These are phyloP conservation scores for Ptychadena robeensis DNA, from an alignment of 2,797 vertebrate species.

Conservation along the genomic window DNA sequence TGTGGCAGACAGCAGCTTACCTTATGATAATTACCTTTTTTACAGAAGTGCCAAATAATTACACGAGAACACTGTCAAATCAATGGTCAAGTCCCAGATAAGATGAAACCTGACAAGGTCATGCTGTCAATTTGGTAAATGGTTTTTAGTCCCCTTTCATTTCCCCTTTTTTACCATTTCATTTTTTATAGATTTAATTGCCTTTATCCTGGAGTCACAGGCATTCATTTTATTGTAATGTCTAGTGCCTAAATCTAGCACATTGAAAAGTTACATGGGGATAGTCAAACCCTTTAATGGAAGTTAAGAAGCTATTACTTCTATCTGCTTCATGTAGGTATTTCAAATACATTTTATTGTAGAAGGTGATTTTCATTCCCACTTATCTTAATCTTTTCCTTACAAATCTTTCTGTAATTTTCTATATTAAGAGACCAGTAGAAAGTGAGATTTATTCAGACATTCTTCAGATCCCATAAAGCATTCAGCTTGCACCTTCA, in stretches of 20 bases:
- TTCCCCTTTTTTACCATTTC: constrained; percentile 29
- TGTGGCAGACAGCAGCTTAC: constrained; percentile 51
- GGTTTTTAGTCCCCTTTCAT: constrained; percentile 24
- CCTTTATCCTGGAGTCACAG: constrained; percentile 57
- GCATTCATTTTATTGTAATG: constrained; percentile 58
- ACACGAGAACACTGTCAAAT: constrained; percentile 59
- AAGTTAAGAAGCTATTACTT: constrained; percentile 58
- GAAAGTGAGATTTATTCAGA: constrained; percentile 10
- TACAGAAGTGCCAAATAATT: constrained; percentile 57
- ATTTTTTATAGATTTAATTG: constrained; percentile 61
- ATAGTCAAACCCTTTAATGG: constrained; percentile 57
- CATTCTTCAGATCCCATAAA: background rate
- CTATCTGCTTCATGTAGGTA: constrained; percentile 43
- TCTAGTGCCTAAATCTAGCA: constrained; percentile 40
- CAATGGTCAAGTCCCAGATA: constrained; percentile 55
- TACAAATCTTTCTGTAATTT: constrained; percentile 35
- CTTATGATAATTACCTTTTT: constrained; percentile 61
- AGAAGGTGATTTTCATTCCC: constrained; percentile 24
- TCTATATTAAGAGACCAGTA: constrained; percentile 14
- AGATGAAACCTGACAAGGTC: constrained; percentile 58
- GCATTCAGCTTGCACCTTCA: background rate
- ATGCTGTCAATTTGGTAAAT: constrained; percentile 57
- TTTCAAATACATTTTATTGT: constrained; percentile 43
- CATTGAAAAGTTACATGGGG: constrained; percentile 55
- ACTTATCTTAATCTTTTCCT: constrained; percentile 45